phyloP scores from a whole-genome alignment of 1,140 invertebrate genomes.

The Lordiphosa stackelbergi region DNA sequence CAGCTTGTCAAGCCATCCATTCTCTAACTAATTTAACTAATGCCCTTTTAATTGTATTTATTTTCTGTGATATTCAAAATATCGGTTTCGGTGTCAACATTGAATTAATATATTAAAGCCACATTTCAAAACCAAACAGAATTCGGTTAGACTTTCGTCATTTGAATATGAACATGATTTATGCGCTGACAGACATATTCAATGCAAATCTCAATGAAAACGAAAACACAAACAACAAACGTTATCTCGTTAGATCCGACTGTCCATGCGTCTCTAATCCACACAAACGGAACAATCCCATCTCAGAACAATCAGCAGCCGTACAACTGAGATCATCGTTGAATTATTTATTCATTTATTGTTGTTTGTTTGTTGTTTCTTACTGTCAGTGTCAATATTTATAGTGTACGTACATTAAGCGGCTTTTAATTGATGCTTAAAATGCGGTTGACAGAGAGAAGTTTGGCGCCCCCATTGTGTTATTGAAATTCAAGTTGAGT shows the following conservation, averaged over 20 bases:
- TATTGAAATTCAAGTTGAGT: slow-evolving; percentile 10
- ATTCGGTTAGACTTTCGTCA: slow-evolving; percentile 4
- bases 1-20: background rate
- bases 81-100: slow-evolving; percentile 5
- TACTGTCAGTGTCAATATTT: slow-evolving; percentile 16
- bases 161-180: slow-evolving; percentile 6
- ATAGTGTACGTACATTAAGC: slow-evolving; percentile 3
- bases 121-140: slow-evolving; percentile 4
- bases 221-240: slow-evolving; percentile 8
- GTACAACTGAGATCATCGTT: slow-evolving; percentile 21
- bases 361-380: background rate
- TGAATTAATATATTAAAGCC: background rate
- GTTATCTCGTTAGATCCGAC: slow-evolving; percentile 14
- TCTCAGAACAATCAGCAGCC: slow-evolving; percentile 17
- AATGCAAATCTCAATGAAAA: slow-evolving; percentile 11
- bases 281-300: slow-evolving; percentile 3
- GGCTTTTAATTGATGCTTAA: slow-evolving; percentile 12
- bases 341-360: slow-evolving; percentile 14
- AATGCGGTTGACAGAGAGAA: slow-evolving; percentile 12
- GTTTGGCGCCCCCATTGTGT: slow-evolving; percentile 1
- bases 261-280: too few relatives aligned
- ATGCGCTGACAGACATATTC: slow-evolving; percentile 8
- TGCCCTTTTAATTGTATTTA: slow-evolving; percentile 4
- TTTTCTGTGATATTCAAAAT: slow-evolving; percentile 2
- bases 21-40: slow-evolving; percentile 8